Evolutionary conservation across 2,888 invertebrate species (phyloP), one percentile per base, ranked within the genome.

Genomic region (Itoplectis maculator): DNA sequence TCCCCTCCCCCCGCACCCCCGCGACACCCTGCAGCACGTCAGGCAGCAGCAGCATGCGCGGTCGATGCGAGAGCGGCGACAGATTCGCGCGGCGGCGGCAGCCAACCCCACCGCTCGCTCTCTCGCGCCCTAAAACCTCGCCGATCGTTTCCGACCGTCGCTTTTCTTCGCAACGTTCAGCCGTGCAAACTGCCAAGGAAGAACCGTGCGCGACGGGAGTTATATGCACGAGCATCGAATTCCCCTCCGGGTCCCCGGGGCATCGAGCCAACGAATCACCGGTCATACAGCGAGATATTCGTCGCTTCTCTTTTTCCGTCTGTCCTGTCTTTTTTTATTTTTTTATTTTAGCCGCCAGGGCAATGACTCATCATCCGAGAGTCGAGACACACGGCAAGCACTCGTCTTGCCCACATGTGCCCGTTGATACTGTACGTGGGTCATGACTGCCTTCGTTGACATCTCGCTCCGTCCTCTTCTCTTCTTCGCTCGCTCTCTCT

Each of bases 31-130:
- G 68, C 65, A 2, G 68, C 65, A 73, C 79, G 82, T 76, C 82
- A 75, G 68, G 66, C 79, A 79, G 79, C 82, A 82, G 66, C 79
- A 79, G 79, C 82, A 82, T 79, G 79, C 79, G 82, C 82, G 82
- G 82, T 82, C 82, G 82, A 82, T 82, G 72, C 72, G 63, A 79
- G 20, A 37, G 51, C 70, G 61, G 72, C 76, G 81, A 81, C 81
- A 76, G 56, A 76, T 82, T 79, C 72, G 45, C 65, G 65, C 75
- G 65, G 56, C 5, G 29, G 29, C n/a, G n/a, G n/a, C n/a, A n/a
- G n/a, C n/a, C n/a, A n/a, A n/a, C 75, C 72, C 75, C 82, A 56
- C 63, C 59, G 13, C 47, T 56, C 68, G 68, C 66, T 56, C 59
- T 9, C 47, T 56, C 68, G 68, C 66, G 68, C 66, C 49, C 70